Conservation (phyloP, 2,888 invertebrate species). For the Dastarcus helophoroides region DNA sequence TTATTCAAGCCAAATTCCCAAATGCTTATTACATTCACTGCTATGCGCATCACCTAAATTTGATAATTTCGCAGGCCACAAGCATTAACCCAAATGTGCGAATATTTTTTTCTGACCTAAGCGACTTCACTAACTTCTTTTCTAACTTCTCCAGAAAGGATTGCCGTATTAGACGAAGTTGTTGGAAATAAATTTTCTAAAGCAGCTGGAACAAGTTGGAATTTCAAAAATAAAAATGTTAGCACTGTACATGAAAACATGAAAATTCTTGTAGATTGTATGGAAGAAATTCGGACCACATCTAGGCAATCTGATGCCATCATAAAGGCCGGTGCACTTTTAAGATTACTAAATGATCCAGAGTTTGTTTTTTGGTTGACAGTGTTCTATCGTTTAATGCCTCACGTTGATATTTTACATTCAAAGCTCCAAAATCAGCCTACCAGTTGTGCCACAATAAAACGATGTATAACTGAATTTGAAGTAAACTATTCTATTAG, state of each 20-base stretch:
- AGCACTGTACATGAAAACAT: constrained; percentile 15
- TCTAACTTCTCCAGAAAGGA: constrained; percentile 3
- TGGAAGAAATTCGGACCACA: constrained; percentile 15
- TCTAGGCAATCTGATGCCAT: constrained; percentile 10
- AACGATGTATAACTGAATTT: constrained; percentile 1
- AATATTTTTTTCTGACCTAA: constrained; percentile 17
- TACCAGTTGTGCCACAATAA: constrained; percentile 2
- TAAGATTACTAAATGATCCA: constrained; percentile 7
- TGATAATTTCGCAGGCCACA: constrained; percentile 14
- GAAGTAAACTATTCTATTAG: too few species aligned
- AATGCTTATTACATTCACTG: constrained; percentile 18
- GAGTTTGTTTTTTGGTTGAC: constrained; percentile 13
- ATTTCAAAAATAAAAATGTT: constrained; percentile 18
- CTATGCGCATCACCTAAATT: constrained; percentile 20
- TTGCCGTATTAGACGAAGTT: background rate
- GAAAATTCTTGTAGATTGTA: constrained; percentile 15
- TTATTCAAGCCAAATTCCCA: constrained; percentile 14
- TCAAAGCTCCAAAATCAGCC: constrained; percentile 2
- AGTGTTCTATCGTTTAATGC: constrained; percentile 12
- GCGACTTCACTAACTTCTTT: constrained; percentile 12
- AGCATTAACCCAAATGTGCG: constrained; percentile 9
- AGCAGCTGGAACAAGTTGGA: constrained; percentile 14
- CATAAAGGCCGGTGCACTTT: constrained; percentile 10
- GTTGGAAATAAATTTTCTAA: constrained; percentile 10
- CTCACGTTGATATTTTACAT: constrained; percentile 3